Conservation (phyloP, 1,140 invertebrate genomes). For the Scaptomyza hsui region DNA sequence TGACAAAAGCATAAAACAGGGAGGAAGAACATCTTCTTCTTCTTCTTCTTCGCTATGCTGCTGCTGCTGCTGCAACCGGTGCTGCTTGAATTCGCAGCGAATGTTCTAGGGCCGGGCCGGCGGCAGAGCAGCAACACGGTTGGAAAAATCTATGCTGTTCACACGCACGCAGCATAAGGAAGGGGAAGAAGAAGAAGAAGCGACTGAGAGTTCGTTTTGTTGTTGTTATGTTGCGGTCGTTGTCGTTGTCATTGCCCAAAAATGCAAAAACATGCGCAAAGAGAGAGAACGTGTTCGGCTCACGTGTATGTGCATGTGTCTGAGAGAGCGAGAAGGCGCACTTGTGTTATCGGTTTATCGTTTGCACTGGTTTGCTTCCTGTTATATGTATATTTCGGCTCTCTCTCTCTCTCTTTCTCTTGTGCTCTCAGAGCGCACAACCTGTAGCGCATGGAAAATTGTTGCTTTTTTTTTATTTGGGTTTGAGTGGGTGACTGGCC, state of each 20-base stretch:
- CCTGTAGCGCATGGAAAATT: conserved; percentile 56
- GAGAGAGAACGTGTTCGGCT: conserved; percentile 1
- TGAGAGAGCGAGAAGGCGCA: not conserved
- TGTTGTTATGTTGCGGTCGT: conserved; percentile 60
- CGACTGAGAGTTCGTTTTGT: conserved; percentile 10
- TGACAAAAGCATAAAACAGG: conserved; percentile 13
- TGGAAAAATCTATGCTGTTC: conserved; percentile 13
- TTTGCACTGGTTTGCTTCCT: conserved; percentile 52
- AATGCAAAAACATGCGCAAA: conserved; percentile 66
- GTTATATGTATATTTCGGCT: conserved; percentile 23
- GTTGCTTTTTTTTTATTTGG: conserved; percentile 52
- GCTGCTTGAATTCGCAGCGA: conserved; percentile 39
- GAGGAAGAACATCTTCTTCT: conserved; percentile 11
- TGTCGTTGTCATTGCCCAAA: conserved; percentile 77
- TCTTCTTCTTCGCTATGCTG: not conserved
- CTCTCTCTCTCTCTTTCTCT: not conserved
- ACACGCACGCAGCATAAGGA: conserved; percentile 14
- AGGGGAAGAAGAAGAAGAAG: not conserved
- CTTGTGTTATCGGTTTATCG: conserved; percentile 38
- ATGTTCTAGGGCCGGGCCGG: conserved; percentile 42
- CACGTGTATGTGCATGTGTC: not conserved
- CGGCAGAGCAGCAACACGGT: conserved; percentile 18
- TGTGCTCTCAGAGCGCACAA: conserved; percentile 35
- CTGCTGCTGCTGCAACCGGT: conserved; percentile 1
- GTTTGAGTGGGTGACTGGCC: conserved; percentile 49